Base-by-base conservation (phyloP, 2,888 invertebrate genomes). In the Melinopterus prodromus region DNA sequence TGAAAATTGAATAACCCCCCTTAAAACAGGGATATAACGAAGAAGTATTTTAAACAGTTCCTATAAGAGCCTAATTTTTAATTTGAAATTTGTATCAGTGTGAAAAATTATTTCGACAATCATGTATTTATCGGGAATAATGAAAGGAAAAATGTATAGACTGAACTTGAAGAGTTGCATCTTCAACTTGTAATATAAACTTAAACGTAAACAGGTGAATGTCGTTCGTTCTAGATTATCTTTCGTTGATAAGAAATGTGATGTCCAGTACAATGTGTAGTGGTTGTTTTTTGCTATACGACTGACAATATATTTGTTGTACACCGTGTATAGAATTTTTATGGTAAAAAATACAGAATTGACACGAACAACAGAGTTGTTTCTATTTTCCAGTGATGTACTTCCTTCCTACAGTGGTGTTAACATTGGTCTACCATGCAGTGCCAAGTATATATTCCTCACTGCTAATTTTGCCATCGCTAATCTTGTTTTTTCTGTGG, bases 391-490 rank as follows among this genome's bases (percentile, higher is more conserved):
- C 53, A 53, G 0, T 9, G 12, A 1, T 12, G 53, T 53, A 53
- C 9, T 53, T 53, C 53, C 15, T n/a, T 91, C 6, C 36, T 74
- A 88, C 36, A 93, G 92, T 1, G 93, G 93, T 14, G 93, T 92
- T 76, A 95, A 89, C 88, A 97, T 92, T 4, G 93, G 91, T 86
- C 93, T 92, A n/a, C 94, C 95, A 53, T 91, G 92, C 71, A 98
- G 90, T 0, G 92, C 96, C 83, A 93, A 92, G 36, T 96, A 87
- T 71, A 97, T 93, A 89, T 98, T 98, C 86, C 93, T 92, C 0
- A 95, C 95, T 1, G 96, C 93, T 35, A 96, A 89, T 35, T 91
- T 90, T 0, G 94, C 93, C 97, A 98, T 98, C 37, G 93, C 93
- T 78, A 90, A 91, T 83, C 97, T 92, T 0, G 97, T 95, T 82